Conservation (phyloP, 2,888 invertebrate species). For the Epinotia demarniana region DNA sequence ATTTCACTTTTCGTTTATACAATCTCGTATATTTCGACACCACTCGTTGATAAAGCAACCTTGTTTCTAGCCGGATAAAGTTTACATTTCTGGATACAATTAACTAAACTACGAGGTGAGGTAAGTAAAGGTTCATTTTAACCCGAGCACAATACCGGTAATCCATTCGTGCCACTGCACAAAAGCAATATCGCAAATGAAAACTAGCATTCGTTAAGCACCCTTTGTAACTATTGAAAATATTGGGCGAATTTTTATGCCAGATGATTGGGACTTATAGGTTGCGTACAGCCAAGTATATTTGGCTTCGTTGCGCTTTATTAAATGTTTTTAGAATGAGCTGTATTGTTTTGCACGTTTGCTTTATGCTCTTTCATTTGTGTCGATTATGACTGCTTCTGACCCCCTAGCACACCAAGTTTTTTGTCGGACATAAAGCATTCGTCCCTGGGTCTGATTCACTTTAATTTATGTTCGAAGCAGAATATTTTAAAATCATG, state of each 20-base stretch:
- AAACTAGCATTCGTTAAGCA: conserved; percentile 75
- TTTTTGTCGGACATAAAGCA: too few relatives aligned
- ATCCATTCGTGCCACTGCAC: conserved; percentile 73
- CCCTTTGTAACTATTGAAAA: conserved; percentile 69
- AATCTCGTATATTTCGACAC: conserved; percentile 7
- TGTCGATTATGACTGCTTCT: not conserved
- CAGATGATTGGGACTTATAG: conserved; percentile 39
- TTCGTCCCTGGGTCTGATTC: too few relatives aligned
- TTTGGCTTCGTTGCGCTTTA: conserved; percentile 33
- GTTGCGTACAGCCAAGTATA: conserved; percentile 26
- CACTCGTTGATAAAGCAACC: not conserved
- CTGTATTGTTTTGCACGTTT: conserved; percentile 13
- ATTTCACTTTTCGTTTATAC: conserved; percentile 44
- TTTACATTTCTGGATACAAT: too few relatives aligned
- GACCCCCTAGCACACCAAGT: too few relatives aligned
- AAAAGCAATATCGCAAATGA: conserved; percentile 76
- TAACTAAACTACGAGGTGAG: not conserved
- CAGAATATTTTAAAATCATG: not conserved
- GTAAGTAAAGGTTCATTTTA: conserved; percentile 48
- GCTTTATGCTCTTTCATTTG: not conserved
- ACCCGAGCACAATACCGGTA: conserved; percentile 66
- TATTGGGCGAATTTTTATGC: conserved; percentile 50
- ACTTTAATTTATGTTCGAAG: not conserved
- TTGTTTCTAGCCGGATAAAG: not conserved
- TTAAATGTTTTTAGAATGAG: conserved; percentile 40